A percentile compares a stretch with the other conserved stretches of the same genome.
Evolutionary conservation across 1,140 invertebrate genomes (phyloP).

Genomic region (Eueides isabella): DNA sequence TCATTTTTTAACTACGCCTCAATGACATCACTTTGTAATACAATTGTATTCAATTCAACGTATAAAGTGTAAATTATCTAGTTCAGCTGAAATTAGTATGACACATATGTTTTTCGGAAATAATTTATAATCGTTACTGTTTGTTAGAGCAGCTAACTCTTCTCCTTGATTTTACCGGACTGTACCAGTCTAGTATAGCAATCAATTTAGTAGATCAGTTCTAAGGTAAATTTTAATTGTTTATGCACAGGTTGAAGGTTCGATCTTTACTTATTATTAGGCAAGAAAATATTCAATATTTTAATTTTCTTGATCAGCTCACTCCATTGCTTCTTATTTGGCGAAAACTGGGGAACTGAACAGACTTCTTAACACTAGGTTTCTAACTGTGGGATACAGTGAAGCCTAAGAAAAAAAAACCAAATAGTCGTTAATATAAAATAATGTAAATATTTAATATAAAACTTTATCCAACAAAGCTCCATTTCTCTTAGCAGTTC

Average conservation of each 20-base stretch:
- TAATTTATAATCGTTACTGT: neutral
- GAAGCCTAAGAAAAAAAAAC: too few species aligned
- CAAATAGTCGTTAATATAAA: too few species aligned
- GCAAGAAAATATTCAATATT: too few species aligned
- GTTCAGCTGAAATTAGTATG: neutral
- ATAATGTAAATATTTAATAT: too few species aligned
- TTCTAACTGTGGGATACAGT: too few species aligned
- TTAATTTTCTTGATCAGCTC: too few species aligned
- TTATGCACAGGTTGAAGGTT: neutral
- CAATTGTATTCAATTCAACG: neutral
- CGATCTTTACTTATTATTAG: too few species aligned
- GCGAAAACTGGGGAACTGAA: too few species aligned
- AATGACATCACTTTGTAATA: neutral
- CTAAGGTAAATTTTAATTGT: neutral
- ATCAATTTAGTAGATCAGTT: neutral
- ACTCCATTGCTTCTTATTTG: too few species aligned
- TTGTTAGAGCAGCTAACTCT: neutral
- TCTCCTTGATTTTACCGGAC: neutral
- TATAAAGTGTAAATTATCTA: neutral
- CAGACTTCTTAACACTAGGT: too few species aligned
- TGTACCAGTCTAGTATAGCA: neutral
- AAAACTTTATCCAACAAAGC: too few species aligned
- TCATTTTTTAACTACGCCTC: neutral
- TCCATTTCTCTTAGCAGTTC: too few species aligned
- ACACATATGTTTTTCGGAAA: neutral